Conservation (phyloP, 2,797 vertebrate genomes). For the Vipera ursinii region DNA sequence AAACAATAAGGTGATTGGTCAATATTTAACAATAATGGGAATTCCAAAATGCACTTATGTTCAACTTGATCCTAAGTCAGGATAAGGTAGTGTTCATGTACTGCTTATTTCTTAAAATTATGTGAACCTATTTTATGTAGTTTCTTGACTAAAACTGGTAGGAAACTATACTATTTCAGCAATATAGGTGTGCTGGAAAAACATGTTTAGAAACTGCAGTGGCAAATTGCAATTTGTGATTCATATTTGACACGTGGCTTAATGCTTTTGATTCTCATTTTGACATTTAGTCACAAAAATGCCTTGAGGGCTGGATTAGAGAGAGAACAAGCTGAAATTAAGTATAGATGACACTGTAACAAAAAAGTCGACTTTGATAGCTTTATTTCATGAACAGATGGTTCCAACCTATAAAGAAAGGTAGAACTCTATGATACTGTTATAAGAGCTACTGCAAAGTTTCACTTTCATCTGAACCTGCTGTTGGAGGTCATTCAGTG, state of each 20-base stretch:
- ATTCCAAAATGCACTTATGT: background rate
- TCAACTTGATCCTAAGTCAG: too few relatives aligned
- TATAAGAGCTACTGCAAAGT: background rate
- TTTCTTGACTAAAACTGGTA: background rate
- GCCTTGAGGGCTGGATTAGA: slow-evolving; percentile 15
- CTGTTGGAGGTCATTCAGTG: background rate
- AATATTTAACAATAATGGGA: background rate
- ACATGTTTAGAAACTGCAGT: background rate
- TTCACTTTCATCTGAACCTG: background rate
- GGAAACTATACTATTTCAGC: background rate
- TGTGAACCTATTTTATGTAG: background rate
- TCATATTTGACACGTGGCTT: background rate
- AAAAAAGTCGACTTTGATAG: background rate
- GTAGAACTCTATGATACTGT: background rate
- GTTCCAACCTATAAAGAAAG: background rate
- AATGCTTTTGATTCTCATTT: background rate
- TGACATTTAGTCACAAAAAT: slow-evolving; percentile 4
- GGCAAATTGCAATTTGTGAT: background rate
- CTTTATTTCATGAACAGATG: background rate
- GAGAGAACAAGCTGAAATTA: background rate
- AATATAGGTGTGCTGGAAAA: background rate
- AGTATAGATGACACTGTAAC: background rate
- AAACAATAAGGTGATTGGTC: background rate
- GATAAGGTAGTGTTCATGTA: background rate
- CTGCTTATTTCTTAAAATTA: background rate